Base-by-base conservation (phyloP, 1,140 invertebrate species). In the Psilanteris sp. region DNA sequence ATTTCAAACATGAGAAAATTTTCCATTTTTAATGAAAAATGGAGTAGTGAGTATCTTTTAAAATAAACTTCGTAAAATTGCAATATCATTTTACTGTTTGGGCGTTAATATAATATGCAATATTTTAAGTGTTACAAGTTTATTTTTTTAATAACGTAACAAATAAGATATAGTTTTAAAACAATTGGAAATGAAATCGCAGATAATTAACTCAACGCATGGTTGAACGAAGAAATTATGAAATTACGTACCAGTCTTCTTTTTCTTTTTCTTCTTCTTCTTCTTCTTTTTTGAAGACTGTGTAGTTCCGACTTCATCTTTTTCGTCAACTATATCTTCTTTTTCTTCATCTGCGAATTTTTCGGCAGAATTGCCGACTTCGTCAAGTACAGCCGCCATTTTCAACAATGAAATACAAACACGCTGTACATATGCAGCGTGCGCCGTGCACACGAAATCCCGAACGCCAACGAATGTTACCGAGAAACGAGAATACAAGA, bases 231-330 rank as follows among this genome's bases (percentile, higher is more conserved):
- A 39, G n/a, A 20, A 20, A 41, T 24, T 3, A 0, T 15, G 11
- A 16, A 32, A 43, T 34, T 41, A 50, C 55, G 10, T 82, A 91
- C 91, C 91, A 73, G 90, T 89, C 87, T 93, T 93, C 90, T 93
- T 93, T 90, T 92, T 93, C 89, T 93, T 93, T 20, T 20, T 32
- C 86, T 92, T 92, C 87, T 92, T 93, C 87, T 92, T 93, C 82
- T 93, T 93, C 83, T 92, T 93, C 83, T 92, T 92, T 77, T 93
- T 92, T 6, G 90, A 90, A 31, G 90, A 89, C 77, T 92, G 90
- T 64, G 89, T 88, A 1, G 88, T 89, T 5, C 86, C 88, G 67
- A 90, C 82, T 68, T 90, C 90, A 43, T 85, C 85, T 46, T 89
- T 87, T 50, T 91, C 87, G 71, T 90, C 82, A 10, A 87, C 82